Base-by-base conservation (phyloP, 37 sponge, comb jelly and placozoan species). In the Amphimedon queenslandica region DNA sequence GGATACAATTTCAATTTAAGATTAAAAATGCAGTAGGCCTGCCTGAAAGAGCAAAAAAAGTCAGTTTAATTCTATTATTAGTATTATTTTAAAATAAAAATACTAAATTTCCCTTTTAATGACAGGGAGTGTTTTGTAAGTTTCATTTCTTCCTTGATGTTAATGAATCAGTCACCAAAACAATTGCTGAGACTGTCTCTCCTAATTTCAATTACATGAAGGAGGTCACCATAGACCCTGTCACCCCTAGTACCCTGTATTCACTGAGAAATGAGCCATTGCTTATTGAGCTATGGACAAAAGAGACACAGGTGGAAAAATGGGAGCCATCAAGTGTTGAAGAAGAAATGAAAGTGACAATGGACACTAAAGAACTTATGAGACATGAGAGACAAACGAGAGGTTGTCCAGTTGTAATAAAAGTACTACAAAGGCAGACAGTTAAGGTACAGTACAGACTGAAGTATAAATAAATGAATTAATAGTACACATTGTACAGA, bases 81-180 rank as follows among this genome's bases (percentile, higher is more conserved):
- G n/a, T n/a, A n/a, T n/a, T n/a, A n/a, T n/a, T n/a, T n/a, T n/a
- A n/a, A n/a, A n/a, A n/a, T n/a, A n/a, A n/a, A 25, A 30, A 28
- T n/a, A 6, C 64, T 10, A 63, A 11, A 28, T 25, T 28, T 21
- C 8, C 20, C 21, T 30, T 10, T 21, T 63, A 63, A 35, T 67
- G 55, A 1, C 55, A 89, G 77, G 70, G 84, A 58, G 58, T 90
- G 3, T 74, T 81, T 58, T 90, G 91, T 42, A 67, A 77, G 41
- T 90, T 61, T 75, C 75, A 76, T 55, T 81, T 90, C 33, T 90
- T 81, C 40, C 74, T 90, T 20, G 91, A 90, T 38, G 64, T 37
- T 2, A 55, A 74, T 29, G 69, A 27, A 1, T 63, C 66, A 1
- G 29, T 28, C 8, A 90, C 91, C 4, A n/a, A 71, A 5, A 28